phyloP scores from a whole-genome alignment of 2,888 invertebrate genomes.

The Oegoconia quadripuncta region DNA sequence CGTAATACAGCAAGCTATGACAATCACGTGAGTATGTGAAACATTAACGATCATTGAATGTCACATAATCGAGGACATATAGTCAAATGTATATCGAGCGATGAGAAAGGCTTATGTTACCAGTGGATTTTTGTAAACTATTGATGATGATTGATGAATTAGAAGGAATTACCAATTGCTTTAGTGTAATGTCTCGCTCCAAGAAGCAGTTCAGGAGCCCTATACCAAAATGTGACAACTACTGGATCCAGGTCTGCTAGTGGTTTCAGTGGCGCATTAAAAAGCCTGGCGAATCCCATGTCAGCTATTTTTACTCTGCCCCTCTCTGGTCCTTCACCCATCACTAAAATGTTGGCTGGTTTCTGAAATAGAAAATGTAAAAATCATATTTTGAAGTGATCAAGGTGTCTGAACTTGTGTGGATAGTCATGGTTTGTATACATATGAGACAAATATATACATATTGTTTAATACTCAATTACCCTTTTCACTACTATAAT shows the following conservation, averaged over 20 bases:
- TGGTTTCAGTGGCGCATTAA: slow-evolving; percentile 98
- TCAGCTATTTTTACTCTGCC: slow-evolving; percentile 99
- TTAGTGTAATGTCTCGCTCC: slow-evolving; percentile 99
- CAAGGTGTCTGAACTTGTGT: no score
- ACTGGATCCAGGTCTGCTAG: slow-evolving; percentile 99
- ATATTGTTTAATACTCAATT: no score
- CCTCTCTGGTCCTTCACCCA: slow-evolving; percentile 98
- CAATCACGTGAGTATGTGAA: no score
- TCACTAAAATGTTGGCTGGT: slow-evolving; percentile 99
- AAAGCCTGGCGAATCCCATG: slow-evolving; percentile 99
- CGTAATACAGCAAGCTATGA: no score
- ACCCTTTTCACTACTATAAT: no score
- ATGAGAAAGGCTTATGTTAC: no score
- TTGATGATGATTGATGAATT: background rate
- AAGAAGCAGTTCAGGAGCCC: slow-evolving; percentile 96
- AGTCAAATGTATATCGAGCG: no score
- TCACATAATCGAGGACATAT: no score
- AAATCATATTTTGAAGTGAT: background rate
- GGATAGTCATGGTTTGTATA: no score
- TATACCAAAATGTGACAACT: slow-evolving; percentile 99
- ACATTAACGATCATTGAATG: no score
- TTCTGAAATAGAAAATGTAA: slow-evolving; percentile 78
- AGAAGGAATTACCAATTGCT: slow-evolving; percentile 87
- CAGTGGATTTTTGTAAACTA: no score
- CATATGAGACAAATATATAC: no score